Evolutionary conservation across 2,797 vertebrate species (phyloP).

Genomic region (Scolopax bukidnonensis): DNA sequence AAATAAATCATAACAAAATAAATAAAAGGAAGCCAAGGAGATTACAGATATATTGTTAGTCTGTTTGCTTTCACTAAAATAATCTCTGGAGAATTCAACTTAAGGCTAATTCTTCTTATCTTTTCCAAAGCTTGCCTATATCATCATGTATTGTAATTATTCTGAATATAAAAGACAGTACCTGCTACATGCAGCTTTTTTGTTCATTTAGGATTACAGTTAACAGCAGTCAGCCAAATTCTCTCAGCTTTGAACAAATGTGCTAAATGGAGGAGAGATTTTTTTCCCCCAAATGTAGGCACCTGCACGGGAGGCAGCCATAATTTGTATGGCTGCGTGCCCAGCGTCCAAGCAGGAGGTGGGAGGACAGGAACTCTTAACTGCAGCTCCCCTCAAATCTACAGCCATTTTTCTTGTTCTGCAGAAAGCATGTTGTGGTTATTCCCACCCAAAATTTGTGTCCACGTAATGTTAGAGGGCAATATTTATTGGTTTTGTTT

Average conservation of each 20-base stretch:
- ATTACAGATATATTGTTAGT: background rate
- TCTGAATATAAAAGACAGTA: background rate
- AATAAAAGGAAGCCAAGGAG: background rate
- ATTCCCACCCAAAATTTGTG: background rate
- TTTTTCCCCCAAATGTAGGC: background rate
- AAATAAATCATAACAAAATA: background rate
- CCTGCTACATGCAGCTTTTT: background rate
- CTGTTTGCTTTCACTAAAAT: background rate
- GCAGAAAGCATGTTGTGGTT: background rate
- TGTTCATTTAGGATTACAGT: background rate
- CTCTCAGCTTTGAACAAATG: background rate
- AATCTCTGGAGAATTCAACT: background rate
- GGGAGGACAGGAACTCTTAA: background rate
- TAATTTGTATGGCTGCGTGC: background rate
- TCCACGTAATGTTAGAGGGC: rapidly evolving
- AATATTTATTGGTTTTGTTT: background rate
- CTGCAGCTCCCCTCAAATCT: background rate
- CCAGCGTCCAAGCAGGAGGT: background rate
- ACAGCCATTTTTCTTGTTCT: background rate
- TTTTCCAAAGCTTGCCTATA: background rate
- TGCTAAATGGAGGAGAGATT: background rate
- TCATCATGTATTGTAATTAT: background rate
- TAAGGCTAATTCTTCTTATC: background rate
- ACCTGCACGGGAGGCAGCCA: background rate
- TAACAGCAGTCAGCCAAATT: background rate